phyloP scores from a whole-genome alignment of 2,888 invertebrate genomes.

The Tetheella fluctuosa region DNA sequence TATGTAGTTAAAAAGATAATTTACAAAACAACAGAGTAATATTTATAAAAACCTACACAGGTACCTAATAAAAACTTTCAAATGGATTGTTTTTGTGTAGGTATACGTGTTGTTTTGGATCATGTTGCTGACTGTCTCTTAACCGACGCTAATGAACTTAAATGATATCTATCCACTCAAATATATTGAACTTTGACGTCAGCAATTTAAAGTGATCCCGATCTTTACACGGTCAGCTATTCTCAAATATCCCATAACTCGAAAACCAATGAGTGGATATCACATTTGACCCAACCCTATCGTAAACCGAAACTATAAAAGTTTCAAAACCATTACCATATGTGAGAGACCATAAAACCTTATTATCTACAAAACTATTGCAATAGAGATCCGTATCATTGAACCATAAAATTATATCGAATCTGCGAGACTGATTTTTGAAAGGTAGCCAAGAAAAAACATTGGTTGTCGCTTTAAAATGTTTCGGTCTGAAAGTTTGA shows the following conservation, averaged over 20 bases:
- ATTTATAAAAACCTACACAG: too few species aligned
- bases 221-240: neutral
- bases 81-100: too few species aligned
- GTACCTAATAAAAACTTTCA: too few species aligned
- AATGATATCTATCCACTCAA: neutral
- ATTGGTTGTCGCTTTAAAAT: neutral
- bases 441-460: constrained; percentile 7
- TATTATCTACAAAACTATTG: constrained; percentile 36
- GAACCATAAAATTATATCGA: constrained; percentile 24
- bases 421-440: constrained; percentile 15
- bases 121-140: too few species aligned
- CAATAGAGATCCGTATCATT: constrained; percentile 24
- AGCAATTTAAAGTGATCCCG: neutral
- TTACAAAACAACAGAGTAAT: too few species aligned
- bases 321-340: constrained; percentile 47
- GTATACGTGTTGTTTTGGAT: too few species aligned
- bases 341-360: constrained; percentile 43
- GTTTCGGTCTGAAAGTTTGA: neutral
- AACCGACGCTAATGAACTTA: too few species aligned
- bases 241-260: constrained; percentile 10
- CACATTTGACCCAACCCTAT: constrained; percentile 20
- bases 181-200: neutral
- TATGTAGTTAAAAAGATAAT: too few species aligned
- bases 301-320: constrained; percentile 45
- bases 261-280: constrained; percentile 2